Conservation (phyloP, 2,797 vertebrate species). For the Phoeniculus purpureus region DNA sequence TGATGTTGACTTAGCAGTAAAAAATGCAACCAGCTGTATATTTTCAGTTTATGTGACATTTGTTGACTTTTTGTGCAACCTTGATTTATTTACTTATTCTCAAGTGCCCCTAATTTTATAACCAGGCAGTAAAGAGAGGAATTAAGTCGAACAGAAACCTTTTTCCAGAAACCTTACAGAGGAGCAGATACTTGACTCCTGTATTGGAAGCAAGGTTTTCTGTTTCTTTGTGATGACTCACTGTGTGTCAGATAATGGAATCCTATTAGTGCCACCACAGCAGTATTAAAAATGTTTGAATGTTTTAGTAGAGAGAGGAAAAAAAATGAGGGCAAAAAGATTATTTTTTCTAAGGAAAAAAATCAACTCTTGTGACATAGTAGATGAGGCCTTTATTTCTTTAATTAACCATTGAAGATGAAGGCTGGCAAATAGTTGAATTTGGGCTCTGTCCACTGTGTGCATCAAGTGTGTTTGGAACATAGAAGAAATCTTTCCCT, state of each 20-base stretch:
- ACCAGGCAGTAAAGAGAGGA: neutral
- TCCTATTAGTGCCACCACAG: conserved; percentile 26
- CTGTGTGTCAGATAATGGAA: conserved; percentile 24
- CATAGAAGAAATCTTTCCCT: rapidly evolving
- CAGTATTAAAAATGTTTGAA: conserved; percentile 18
- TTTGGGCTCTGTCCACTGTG: neutral
- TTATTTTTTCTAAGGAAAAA: neutral
- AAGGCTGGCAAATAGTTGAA: neutral
- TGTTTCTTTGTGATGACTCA: conserved; percentile 37
- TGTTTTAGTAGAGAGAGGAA: neutral
- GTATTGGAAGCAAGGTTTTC: conserved; percentile 31
- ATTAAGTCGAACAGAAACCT: conserved; percentile 15
- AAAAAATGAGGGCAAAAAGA: conserved; percentile 23
- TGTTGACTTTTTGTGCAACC: neutral
- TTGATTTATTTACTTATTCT: neutral
- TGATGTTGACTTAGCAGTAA: neutral
- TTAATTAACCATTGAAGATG: neutral
- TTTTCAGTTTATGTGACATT: neutral
- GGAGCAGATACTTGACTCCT: conserved; percentile 37
- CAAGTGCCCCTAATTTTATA: conserved; percentile 16
- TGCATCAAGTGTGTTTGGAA: neutral
- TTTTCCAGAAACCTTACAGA: conserved; percentile 30
- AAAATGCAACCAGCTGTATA: neutral
- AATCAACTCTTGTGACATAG: neutral
- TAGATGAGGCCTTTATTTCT: neutral